These are phyloP conservation scores for Pygoscelis adeliae DNA, from an alignment of 2,113 vertebrate genomes.

Conservation along the genomic window DNA sequence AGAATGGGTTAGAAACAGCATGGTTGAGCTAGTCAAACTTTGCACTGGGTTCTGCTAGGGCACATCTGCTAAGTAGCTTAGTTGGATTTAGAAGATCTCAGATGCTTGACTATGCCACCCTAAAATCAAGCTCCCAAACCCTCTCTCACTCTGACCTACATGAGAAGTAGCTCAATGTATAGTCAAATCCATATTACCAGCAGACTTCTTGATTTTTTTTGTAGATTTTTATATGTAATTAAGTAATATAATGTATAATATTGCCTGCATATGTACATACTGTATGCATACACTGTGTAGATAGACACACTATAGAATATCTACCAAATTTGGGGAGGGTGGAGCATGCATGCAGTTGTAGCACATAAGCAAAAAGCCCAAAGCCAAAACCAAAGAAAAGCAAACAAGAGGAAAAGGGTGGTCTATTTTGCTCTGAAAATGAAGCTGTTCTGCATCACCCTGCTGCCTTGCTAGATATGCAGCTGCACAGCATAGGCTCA, in stretches of 20 bases:
- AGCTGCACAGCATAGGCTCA: neutral
- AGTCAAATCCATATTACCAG: neutral
- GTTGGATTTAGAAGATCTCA: neutral
- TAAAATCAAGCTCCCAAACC: neutral
- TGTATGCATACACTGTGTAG: neutral
- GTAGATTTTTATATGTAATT: neutral
- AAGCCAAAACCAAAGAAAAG: neutral
- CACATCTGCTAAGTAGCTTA: neutral
- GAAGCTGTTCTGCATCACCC: neutral
- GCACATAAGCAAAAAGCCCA: neutral
- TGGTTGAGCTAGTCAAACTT: neutral
- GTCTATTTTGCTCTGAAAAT: neutral
- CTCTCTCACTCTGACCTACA: neutral
- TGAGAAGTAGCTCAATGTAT: neutral
- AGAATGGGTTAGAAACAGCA: neutral
- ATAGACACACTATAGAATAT: neutral
- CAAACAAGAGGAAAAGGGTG: neutral
- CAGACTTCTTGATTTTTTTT: neutral
- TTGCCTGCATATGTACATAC: fast-evolving
- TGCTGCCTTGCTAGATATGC: neutral
- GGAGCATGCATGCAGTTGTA: neutral
- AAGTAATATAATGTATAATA: neutral
- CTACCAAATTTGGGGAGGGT: neutral
- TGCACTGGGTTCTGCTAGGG: neutral
- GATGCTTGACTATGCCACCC: neutral